Evolutionary conservation across 2,797 vertebrate genomes (phyloP).

Genomic region (Crotalus adamanteus): DNA sequence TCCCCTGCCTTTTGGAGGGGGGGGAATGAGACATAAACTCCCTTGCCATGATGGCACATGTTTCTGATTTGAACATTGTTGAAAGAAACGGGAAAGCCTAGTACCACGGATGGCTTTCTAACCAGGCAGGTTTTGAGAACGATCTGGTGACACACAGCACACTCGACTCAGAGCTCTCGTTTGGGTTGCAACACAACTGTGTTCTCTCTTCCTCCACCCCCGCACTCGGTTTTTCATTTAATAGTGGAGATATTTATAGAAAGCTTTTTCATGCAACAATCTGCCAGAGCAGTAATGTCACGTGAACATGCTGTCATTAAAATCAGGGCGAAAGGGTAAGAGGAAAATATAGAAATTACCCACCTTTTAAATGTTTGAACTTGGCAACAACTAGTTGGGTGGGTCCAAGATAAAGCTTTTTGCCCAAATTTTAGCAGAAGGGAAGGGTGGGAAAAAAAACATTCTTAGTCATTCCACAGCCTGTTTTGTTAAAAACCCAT

Average conservation of each 20-base stretch:
- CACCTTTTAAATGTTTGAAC: conserved; percentile 60
- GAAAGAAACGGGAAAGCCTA: not conserved
- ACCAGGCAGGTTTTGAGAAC: not conserved
- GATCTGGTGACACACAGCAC: not conserved
- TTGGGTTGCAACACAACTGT: conserved; percentile 5
- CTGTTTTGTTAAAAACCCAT: conserved; percentile 55
- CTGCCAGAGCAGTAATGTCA: conserved; percentile 61
- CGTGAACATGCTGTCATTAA: conserved; percentile 54
- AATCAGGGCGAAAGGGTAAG: conserved; percentile 64
- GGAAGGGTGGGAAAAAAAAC: conserved; percentile 66
- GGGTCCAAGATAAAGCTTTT: conserved; percentile 38
- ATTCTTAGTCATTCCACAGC: conserved; percentile 59
- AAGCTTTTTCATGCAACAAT: conserved; percentile 39
- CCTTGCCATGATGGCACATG: too few species aligned
- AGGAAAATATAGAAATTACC: conserved; percentile 53
- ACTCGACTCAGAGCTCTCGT: not conserved
- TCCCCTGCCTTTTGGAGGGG: not conserved
- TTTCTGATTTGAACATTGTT: not conserved
- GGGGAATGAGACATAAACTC: not conserved
- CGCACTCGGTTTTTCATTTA: conserved; percentile 37
- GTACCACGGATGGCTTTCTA: not conserved
- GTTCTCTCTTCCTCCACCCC: not conserved
- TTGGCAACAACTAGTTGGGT: conserved; percentile 68
- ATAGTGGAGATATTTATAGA: conserved; percentile 59
- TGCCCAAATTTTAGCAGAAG: conserved; percentile 56